Evolutionary conservation across 1,140 invertebrate species (phyloP).

Genomic region (Temnothorax nylanderi): DNA sequence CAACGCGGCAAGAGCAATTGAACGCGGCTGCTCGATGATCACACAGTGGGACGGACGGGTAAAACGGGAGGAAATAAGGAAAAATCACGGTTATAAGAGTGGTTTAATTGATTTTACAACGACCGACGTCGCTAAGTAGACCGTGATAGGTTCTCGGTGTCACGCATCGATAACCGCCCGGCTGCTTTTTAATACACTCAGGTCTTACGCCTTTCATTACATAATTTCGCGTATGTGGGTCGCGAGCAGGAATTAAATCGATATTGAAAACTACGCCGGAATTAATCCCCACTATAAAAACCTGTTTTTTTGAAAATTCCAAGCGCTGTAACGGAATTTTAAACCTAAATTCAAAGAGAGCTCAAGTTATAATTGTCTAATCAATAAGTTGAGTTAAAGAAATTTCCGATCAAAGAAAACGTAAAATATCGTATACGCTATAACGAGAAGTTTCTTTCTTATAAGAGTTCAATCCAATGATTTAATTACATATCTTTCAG

Average conservation of each 20-base stretch:
- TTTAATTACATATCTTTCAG: conserved; percentile 19
- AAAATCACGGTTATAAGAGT: conserved; percentile 61
- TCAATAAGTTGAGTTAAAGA: background rate
- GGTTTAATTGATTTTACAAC: conserved; percentile 63
- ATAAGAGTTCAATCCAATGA: background rate
- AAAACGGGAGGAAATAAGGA: conserved; percentile 60
- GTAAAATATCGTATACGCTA: background rate
- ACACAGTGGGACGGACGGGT: conserved; percentile 13
- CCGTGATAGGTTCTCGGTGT: conserved; percentile 71
- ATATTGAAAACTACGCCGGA: conserved; percentile 40
- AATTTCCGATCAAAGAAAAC: background rate
- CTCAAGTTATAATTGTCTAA: background rate
- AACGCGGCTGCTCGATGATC: conserved; percentile 18
- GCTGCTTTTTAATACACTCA: conserved; percentile 69
- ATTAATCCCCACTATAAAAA: conserved; percentile 10
- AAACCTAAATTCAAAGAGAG: background rate
- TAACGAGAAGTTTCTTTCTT: background rate
- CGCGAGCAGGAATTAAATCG: conserved; percentile 48
- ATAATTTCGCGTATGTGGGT: conserved; percentile 52
- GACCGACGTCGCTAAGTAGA: conserved; percentile 56
- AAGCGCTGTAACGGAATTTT: background rate
- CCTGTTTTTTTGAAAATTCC: background rate
- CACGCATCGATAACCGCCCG: conserved; percentile 78
- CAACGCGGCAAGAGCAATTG: conserved; percentile 18
- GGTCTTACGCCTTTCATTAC: conserved; percentile 45